Percentiles rank a stretch among this genome's conserved stretches.
phyloP scores from a whole-genome alignment of 2,888 invertebrate species.

The Eumerus sabulonum region DNA sequence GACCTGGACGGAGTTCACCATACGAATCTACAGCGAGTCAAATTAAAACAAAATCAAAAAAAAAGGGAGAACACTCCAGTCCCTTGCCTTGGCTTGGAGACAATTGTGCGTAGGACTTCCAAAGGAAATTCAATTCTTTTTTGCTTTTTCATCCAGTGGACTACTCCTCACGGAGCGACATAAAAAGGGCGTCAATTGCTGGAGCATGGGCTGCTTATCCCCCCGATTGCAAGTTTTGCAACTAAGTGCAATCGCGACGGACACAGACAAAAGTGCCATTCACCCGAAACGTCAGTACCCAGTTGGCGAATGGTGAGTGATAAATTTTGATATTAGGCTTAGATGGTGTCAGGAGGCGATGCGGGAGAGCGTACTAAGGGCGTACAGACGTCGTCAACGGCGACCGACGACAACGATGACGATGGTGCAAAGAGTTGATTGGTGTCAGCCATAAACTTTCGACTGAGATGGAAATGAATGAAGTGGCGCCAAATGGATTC shows the following conservation, averaged over 20 bases:
- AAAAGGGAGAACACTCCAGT: constrained; percentile 46
- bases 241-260: constrained; percentile 44
- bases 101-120: constrained; percentile 66
- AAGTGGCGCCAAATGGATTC: constrained; percentile 69
- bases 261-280: constrained; percentile 18
- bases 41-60: constrained; percentile 33
- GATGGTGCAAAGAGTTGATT: constrained; percentile 72
- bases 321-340: constrained; percentile 67
- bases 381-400: constrained; percentile 5
- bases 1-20: too few relatives aligned
- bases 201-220: constrained; percentile 46
- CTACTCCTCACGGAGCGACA: neutral
- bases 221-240: constrained; percentile 21
- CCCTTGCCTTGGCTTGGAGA: constrained; percentile 39
- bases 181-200: constrained; percentile 53
- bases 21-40: constrained; percentile 24
- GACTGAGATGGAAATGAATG: constrained; percentile 67
- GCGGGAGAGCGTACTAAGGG: constrained; percentile 39
- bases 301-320: constrained; percentile 55
- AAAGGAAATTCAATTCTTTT: constrained; percentile 9
- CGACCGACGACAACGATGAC: constrained; percentile 40
- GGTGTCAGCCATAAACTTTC: constrained; percentile 72
- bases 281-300: neutral
- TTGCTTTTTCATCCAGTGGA: neutral
- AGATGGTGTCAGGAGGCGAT: constrained; percentile 32